Evolutionary conservation across 2,888 invertebrate genomes (phyloP).

Genomic region (Podotricha telesiphe): DNA sequence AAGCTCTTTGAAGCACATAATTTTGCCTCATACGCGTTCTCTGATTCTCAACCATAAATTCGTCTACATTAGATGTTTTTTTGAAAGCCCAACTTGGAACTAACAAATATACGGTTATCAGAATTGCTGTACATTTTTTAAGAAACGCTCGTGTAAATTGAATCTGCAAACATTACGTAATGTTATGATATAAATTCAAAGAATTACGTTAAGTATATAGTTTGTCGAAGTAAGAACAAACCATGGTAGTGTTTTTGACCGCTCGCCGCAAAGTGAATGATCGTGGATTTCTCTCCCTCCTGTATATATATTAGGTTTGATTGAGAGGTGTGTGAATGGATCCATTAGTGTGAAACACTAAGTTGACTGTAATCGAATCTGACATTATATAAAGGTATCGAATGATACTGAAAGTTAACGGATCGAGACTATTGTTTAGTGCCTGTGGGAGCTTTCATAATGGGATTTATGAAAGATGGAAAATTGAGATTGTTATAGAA

Average conservation of each 20-base stretch:
- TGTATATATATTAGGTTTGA: conserved; percentile 67
- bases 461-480: conserved; percentile 11
- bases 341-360: conserved; percentile 61
- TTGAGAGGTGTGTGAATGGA: conserved; percentile 63
- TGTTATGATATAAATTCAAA: conserved; percentile 47
- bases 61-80: conserved; percentile 57
- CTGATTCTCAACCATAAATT: conserved; percentile 64
- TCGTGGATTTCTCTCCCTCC: conserved; percentile 42
- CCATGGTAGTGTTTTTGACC: conserved; percentile 57
- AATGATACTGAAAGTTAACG: conserved; percentile 25
- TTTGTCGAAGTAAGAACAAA: conserved; percentile 49
- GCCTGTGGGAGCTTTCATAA: not conserved
- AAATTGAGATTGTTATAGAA: not conserved
- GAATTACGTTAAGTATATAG: conserved; percentile 1
- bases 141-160: conserved; percentile 53
- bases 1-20: conserved; percentile 59
- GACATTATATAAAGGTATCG: conserved; percentile 33
- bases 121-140: conserved; percentile 56
- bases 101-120: conserved; percentile 59
- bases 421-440: conserved; percentile 20
- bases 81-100: conserved; percentile 61
- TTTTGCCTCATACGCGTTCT: conserved; percentile 65
- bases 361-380: conserved; percentile 44
- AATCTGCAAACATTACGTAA: conserved; percentile 58
- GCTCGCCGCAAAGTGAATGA: conserved; percentile 45